phyloP scores from a whole-genome alignment of 2,113 vertebrate species.

The Alligator sinensis region DNA sequence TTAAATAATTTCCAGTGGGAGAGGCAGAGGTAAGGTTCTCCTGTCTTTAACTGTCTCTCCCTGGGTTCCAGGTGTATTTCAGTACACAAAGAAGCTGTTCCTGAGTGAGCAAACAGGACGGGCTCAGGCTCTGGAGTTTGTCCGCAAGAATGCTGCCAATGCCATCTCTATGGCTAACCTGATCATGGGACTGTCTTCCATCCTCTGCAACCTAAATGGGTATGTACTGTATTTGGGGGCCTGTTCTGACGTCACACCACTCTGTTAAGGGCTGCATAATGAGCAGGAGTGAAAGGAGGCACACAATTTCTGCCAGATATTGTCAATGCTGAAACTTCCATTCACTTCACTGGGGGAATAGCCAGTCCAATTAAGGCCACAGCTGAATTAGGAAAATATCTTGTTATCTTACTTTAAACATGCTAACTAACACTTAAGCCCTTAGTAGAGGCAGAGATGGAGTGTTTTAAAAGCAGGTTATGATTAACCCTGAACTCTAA shows the following conservation, averaged over 20 bases:
- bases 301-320: neutral
- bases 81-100: conserved; percentile 81
- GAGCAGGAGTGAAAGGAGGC: neutral
- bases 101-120: conserved; percentile 66
- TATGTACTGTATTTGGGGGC: conserved; percentile 55
- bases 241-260: too few relatives aligned
- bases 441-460: too few relatives aligned
- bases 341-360: neutral
- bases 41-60: neutral
- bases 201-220: conserved; percentile 91
- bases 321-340: neutral
- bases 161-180: conserved; percentile 90
- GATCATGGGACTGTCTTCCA: conserved; percentile 89
- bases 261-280: neutral
- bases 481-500: too few relatives aligned
- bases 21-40: neutral
- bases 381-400: neutral
- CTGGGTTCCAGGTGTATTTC: conserved; percentile 83
- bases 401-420: too few relatives aligned
- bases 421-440: too few relatives aligned
- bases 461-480: too few relatives aligned
- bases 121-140: conserved; percentile 82
- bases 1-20: neutral
- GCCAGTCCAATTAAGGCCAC: neutral
- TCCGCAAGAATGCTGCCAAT: conserved; percentile 88